Conservation (phyloP, 2,113 vertebrate species). For the Mobula birostris region DNA sequence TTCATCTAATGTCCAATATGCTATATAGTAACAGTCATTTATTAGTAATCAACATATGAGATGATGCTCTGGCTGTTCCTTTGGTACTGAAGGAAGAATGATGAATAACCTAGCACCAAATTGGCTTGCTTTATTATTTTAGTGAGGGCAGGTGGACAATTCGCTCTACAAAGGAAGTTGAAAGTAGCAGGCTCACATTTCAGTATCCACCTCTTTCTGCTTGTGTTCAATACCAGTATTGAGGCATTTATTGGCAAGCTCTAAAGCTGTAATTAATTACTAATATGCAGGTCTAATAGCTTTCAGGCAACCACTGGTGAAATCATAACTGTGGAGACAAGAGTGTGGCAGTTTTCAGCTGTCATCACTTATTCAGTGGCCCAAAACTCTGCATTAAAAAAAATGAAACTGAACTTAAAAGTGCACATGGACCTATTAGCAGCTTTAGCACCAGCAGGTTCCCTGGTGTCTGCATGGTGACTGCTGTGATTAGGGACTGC, state of each 20-base stretch:
- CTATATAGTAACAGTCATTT: not conserved
- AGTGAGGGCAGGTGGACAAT: not conserved
- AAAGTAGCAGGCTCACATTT: slow-evolving; percentile 43
- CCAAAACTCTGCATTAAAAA: slow-evolving; percentile 41
- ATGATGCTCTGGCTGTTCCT: not conserved
- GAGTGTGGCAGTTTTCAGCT: slow-evolving; percentile 40
- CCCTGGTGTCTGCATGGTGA: slow-evolving; percentile 42
- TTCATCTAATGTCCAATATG: not conserved
- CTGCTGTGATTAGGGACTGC: slow-evolving; percentile 38
- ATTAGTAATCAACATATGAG: not conserved
- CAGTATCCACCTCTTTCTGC: slow-evolving; percentile 52
- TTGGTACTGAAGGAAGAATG: not conserved
- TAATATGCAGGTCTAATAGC: slow-evolving; percentile 58
- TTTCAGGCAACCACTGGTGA: slow-evolving; percentile 56
- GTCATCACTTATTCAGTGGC: slow-evolving; percentile 41
- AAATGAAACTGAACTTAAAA: slow-evolving; percentile 47
- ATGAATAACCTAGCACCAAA: not conserved
- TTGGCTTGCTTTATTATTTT: not conserved
- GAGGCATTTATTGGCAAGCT: not conserved
- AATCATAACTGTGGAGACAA: slow-evolving; percentile 47
- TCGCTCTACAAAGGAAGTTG: not conserved
- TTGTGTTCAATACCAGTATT: slow-evolving; percentile 47
- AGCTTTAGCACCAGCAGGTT: slow-evolving; percentile 47
- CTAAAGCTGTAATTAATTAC: slow-evolving; percentile 54
- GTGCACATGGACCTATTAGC: slow-evolving; percentile 49